Evolutionary conservation across 2,113 vertebrate species (phyloP).

Genomic region (Leptosomus discolor): DNA sequence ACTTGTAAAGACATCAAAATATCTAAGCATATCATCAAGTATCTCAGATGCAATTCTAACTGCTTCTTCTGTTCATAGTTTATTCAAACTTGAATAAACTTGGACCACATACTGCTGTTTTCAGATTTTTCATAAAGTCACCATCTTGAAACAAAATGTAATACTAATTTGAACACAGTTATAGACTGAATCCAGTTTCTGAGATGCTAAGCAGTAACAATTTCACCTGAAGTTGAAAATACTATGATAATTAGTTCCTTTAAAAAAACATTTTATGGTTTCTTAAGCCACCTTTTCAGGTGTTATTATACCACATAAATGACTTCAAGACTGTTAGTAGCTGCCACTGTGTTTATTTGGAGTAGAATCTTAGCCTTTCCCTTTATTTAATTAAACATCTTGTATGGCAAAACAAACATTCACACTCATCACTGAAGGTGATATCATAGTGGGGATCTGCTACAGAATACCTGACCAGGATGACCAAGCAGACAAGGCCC

Average conservation of each 20-base stretch:
- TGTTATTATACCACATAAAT: not conserved
- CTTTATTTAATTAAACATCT: not conserved
- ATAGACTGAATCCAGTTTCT: not conserved
- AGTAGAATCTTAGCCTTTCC: not conserved
- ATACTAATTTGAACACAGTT: not conserved
- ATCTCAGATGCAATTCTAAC: not conserved
- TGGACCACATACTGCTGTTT: not conserved
- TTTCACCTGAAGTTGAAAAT: not conserved
- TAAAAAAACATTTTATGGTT: not conserved
- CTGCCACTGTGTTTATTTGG: not conserved
- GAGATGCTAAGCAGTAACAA: not conserved
- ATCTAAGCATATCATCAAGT: not conserved
- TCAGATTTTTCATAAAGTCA: not conserved
- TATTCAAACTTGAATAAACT: not conserved
- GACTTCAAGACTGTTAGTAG: not conserved
- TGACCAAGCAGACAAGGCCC: too few relatives aligned
- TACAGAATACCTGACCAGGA: not conserved
- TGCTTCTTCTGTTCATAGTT: not conserved
- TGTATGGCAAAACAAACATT: not conserved
- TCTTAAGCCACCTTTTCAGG: not conserved
- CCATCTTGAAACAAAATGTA: not conserved
- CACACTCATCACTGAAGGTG: too few relatives aligned
- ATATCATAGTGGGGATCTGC: too few relatives aligned
- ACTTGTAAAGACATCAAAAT: not conserved
- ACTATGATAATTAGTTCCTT: not conserved